phyloP scores from a whole-genome alignment of 2,888 invertebrate genomes.

The Protophormia terraenovae region DNA sequence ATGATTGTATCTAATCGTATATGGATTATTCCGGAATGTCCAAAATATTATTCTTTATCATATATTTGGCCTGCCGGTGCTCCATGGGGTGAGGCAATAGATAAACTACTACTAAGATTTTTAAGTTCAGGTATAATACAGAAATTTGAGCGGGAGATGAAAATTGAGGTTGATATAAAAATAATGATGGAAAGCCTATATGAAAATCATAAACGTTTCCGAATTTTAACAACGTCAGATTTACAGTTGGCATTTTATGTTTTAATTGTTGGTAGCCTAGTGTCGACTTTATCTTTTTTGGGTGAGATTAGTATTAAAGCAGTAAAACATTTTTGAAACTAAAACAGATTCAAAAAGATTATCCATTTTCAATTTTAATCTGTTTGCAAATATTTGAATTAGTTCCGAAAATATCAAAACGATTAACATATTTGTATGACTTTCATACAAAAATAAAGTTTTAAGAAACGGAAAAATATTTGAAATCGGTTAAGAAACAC shows the following conservation, averaged over 20 bases:
- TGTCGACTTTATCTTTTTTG: slow-evolving; percentile 35
- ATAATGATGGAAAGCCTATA: slow-evolving; percentile 66
- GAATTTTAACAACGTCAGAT: slow-evolving; percentile 76
- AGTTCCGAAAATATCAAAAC: too few relatives aligned
- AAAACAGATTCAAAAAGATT: too few relatives aligned
- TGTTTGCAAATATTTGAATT: too few relatives aligned
- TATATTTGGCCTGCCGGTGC: slow-evolving; percentile 77
- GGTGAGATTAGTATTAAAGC: too few relatives aligned
- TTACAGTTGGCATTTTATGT: slow-evolving; percentile 79
- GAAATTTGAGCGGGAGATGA: slow-evolving; percentile 77
- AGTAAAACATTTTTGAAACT: too few relatives aligned
- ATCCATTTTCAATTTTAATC: too few relatives aligned
- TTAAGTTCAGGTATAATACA: slow-evolving; percentile 76
- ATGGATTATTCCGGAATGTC: slow-evolving; percentile 79
- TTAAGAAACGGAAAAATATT: too few relatives aligned
- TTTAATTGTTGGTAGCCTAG: slow-evolving; percentile 73
- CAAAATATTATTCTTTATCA: slow-evolving; percentile 77
- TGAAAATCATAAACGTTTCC: slow-evolving; percentile 71
- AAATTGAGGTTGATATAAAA: slow-evolving; percentile 71
- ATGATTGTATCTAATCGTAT: slow-evolving; percentile 74
- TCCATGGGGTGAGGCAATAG: slow-evolving; percentile 74
- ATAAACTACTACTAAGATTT: slow-evolving; percentile 74
- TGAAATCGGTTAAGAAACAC: too few relatives aligned
- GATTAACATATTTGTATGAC: too few relatives aligned
- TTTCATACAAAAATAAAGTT: too few relatives aligned